Evolutionary conservation across 1,140 invertebrate species (phyloP).

Genomic region (Drosophila albomicans): DNA sequence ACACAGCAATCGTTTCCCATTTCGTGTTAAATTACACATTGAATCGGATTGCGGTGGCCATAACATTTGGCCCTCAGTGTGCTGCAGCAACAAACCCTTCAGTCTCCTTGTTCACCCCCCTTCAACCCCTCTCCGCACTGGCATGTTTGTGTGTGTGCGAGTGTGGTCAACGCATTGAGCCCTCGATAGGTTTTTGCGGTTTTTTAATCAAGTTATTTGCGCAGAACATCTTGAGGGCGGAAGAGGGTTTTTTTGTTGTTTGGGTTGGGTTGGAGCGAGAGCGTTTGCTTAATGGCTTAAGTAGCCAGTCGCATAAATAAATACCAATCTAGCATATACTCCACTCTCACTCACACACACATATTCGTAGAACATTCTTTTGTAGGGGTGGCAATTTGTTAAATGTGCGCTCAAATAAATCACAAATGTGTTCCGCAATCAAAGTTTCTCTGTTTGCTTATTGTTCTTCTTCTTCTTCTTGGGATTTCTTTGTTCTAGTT

Average conservation of each 20-base stretch:
- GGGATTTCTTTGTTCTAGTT: conserved; percentile 16
- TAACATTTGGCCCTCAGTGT: conserved; percentile 63
- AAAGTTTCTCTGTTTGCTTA: conserved; percentile 54
- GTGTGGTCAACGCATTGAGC: conserved; percentile 53
- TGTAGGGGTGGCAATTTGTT: conserved; percentile 63
- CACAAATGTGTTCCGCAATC: conserved; percentile 80
- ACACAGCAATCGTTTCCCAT: conserved; percentile 74
- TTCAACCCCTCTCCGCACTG: background rate
- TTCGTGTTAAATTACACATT: conserved; percentile 83
- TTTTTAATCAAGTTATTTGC: conserved; percentile 83
- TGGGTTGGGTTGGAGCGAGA: background rate
- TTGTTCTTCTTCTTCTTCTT: conserved; percentile 11
- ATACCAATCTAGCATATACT: conserved; percentile 33
- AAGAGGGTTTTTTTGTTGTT: background rate
- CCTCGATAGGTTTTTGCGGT: conserved; percentile 80
- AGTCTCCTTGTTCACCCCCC: no score
- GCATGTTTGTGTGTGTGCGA: conserved; percentile 25
- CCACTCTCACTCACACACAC: conserved; percentile 33
- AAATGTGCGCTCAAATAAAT: conserved; percentile 74
- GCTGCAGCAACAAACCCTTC: conserved; percentile 28
- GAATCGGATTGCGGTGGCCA: conserved; percentile 80
- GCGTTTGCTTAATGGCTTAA: conserved; percentile 52
- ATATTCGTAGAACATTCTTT: conserved; percentile 10
- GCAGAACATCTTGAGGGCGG: conserved; percentile 35
- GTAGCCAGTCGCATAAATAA: conserved; percentile 71